Evolutionary conservation across 2,797 vertebrate genomes (phyloP).

Genomic region (Micropoecilia bifurca): DNA sequence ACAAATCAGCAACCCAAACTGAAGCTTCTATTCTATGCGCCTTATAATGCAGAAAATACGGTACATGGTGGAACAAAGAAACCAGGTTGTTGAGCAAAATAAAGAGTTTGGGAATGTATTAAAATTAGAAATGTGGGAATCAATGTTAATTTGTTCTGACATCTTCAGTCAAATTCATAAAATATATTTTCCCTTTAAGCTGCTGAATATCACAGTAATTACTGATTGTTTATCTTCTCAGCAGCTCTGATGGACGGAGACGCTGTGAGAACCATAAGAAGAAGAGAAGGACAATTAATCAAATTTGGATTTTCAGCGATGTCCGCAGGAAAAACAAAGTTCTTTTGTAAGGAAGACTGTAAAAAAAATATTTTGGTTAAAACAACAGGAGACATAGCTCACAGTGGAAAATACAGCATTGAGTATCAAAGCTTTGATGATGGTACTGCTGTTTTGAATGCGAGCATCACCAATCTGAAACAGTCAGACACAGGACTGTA

Average conservation of each 20-base stretch:
- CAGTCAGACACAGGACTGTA: not conserved
- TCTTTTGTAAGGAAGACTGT: not conserved
- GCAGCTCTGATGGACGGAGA: not conserved
- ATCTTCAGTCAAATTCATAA: too few relatives aligned
- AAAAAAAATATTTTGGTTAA: not conserved
- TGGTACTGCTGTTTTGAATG: not conserved
- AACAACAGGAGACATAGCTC: not conserved
- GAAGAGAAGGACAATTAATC: not conserved
- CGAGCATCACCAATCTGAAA: not conserved
- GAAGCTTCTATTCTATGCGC: too few relatives aligned
- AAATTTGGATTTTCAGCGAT: not conserved
- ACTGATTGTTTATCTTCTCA: not conserved
- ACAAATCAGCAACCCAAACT: too few relatives aligned
- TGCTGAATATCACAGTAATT: not conserved
- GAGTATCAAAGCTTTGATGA: not conserved
- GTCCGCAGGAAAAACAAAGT: not conserved
- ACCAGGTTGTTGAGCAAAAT: too few relatives aligned
- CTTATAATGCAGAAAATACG: too few relatives aligned
- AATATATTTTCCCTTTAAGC: too few relatives aligned
- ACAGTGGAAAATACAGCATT: not conserved
- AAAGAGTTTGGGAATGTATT: too few relatives aligned
- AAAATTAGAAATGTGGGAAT: too few relatives aligned
- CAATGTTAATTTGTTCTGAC: too few relatives aligned
- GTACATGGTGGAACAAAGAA: too few relatives aligned
- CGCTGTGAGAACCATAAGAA: not conserved